phyloP scores from a whole-genome alignment of 1,140 invertebrate species.

The Rhizoglyphus robini region DNA sequence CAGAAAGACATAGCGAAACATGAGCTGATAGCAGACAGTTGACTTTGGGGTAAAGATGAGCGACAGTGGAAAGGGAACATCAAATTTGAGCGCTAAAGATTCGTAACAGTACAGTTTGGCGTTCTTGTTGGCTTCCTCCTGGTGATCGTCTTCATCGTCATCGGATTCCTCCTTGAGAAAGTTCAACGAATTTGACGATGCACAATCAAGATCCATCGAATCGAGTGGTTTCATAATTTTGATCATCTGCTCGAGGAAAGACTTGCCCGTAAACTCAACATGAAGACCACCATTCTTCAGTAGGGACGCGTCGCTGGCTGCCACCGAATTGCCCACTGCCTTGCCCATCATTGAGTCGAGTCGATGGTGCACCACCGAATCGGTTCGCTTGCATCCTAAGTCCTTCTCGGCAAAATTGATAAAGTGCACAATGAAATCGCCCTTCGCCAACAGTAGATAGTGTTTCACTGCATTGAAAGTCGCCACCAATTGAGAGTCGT shows the following conservation, averaged over 20 bases:
- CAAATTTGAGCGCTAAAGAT: conserved; percentile 82
- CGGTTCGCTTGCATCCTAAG: conserved; percentile 66
- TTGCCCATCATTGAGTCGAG: conserved; percentile 70
- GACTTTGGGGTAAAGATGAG: conserved; percentile 57
- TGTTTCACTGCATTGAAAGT: conserved; percentile 78
- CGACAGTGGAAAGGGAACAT: conserved; percentile 89
- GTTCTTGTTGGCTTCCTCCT: conserved; percentile 40
- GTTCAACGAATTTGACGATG: neutral
- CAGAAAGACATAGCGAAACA: conserved; percentile 87
- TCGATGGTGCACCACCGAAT: conserved; percentile 66
- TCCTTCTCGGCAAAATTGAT: conserved; percentile 88
- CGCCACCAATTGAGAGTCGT: conserved; percentile 82
- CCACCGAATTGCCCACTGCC: conserved; percentile 66
- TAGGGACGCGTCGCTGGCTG: conserved; percentile 68
- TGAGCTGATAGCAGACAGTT: conserved; percentile 78
- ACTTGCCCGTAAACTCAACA: conserved; percentile 16
- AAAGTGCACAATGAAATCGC: conserved; percentile 85
- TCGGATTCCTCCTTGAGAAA: neutral
- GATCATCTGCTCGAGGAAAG: conserved; percentile 13
- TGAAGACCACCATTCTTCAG: conserved; percentile 69
- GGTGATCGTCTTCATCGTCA: conserved; percentile 4
- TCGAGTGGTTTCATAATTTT: conserved; percentile 8
- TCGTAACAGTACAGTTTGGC: conserved; percentile 58
- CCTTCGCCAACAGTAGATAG: conserved; percentile 80
- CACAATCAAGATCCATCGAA: neutral